phyloP scores from a whole-genome alignment of 2,888 invertebrate genomes.

The Acrobeloides nanus region DNA sequence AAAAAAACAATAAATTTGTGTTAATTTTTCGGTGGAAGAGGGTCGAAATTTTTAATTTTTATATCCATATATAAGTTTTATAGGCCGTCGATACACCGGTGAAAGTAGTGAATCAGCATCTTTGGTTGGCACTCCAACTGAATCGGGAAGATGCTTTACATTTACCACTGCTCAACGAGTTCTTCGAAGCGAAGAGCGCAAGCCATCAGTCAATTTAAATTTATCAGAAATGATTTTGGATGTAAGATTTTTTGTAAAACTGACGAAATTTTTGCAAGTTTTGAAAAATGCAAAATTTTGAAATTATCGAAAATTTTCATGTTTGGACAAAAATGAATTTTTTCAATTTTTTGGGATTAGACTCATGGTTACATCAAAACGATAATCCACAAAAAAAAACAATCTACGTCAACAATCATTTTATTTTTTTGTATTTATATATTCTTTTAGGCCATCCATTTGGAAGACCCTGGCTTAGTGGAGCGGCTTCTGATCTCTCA shows the following conservation, averaged over 20 bases:
- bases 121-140: conserved; percentile 51
- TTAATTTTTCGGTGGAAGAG: too few species aligned
- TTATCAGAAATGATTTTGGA: conserved; percentile 50
- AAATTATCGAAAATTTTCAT: not conserved
- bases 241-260: conserved; percentile 22
- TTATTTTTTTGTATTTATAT: too few species aligned
- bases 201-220: conserved; percentile 50
- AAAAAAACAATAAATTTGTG: not conserved
- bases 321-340: not conserved
- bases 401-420: too few species aligned
- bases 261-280: not conserved
- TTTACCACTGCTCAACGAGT: conserved; percentile 42
- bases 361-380: conserved; percentile 3
- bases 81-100: too few species aligned
- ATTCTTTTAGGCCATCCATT: conserved; percentile 47
- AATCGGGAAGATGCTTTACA: conserved; percentile 42
- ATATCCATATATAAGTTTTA: too few species aligned
- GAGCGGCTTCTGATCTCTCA: conserved; percentile 46
- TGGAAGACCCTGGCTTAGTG: conserved; percentile 45
- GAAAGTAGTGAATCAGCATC: conserved; percentile 51
- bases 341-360: not conserved
- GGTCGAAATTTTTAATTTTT: too few species aligned
- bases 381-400: conserved; percentile 10
- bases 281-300: not conserved
- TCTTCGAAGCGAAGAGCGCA: conserved; percentile 48